Evolutionary conservation across 2,113 vertebrate species (phyloP).

Genomic region (Circaetus gallicus): DNA sequence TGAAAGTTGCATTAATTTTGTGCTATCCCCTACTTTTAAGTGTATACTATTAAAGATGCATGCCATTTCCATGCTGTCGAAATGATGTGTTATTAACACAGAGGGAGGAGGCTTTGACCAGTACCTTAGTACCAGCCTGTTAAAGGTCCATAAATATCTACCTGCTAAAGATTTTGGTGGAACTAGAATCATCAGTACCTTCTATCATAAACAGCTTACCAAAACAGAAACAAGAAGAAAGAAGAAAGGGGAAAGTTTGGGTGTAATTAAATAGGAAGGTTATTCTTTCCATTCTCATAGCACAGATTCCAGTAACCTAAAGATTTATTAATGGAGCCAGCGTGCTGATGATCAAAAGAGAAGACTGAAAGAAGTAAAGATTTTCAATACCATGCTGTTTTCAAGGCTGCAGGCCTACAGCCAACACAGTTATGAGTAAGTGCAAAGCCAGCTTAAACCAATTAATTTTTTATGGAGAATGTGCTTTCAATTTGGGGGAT

Average conservation of each 20-base stretch:
- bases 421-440: background rate
- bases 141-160: background rate
- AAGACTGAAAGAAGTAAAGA: conserved; percentile 19
- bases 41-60: background rate
- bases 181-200: background rate
- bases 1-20: background rate
- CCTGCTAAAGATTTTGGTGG: background rate
- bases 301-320: background rate
- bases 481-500: background rate
- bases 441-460: conserved; percentile 7
- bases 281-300: background rate
- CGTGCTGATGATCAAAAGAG: background rate
- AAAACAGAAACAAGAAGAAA: background rate
- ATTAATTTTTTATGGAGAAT: background rate
- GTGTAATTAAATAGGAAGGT: background rate
- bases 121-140: background rate
- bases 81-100: background rate
- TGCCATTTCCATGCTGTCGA: background rate
- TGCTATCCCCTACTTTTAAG: background rate
- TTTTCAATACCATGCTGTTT: conserved; percentile 8
- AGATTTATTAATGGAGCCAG: background rate
- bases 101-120: background rate
- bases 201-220: background rate
- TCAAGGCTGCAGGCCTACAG: background rate
- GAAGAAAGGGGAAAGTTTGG: background rate